Evolutionary conservation across 2,888 invertebrate genomes (phyloP), one percentile per base, ranked within the genome.

Genomic region (Steinernema carpocapsae): DNA sequence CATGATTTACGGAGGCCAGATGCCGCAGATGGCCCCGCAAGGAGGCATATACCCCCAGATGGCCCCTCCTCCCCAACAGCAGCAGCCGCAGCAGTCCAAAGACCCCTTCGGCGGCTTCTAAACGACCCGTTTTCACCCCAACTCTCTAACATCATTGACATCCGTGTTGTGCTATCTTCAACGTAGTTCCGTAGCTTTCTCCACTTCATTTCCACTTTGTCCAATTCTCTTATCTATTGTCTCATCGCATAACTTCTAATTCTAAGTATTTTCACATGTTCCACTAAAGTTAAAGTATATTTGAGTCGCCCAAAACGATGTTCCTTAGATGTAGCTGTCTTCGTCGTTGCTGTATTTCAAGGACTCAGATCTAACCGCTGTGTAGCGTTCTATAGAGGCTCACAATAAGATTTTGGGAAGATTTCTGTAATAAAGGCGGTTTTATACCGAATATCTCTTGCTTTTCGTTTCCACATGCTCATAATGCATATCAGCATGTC

Each of bases 31-130:
- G 14, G 37, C 17, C 3, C 24, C 29, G 29, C 29, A 64, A 26
- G 64, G 64, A 64, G 64, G 29, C 37, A 37, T 37, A 10, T 37
- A 37, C 17, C 64, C 64, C 17, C 64, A 64, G 64, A 29, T 32
- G 64, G 22, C 52, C 19, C 52, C 52, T 52, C 32, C 64, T 4
- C 48, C 48, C 48, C 48, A 48, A 64, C 64, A 56, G 4, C 56
- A 56, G 26, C 24, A 17, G 17, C 48, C 48, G 48, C 48, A 48
- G 4, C 48, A 52, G 24, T 24, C 64, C 22, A 64, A 64, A 17
- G 64, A 64, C n/a, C 64, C 64, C 32, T 64, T 64, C 64, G 26
- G 48, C 19, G 48, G 64, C 17, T 64, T 64, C 37, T 64, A 64
- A 64, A 64, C 17, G 2, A 14, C 3, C 19, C n/a, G 14, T 14